These are phyloP conservation scores for Schrankia costaestrigalis DNA, from an alignment of 2,888 invertebrate species.

Conservation along the genomic window DNA sequence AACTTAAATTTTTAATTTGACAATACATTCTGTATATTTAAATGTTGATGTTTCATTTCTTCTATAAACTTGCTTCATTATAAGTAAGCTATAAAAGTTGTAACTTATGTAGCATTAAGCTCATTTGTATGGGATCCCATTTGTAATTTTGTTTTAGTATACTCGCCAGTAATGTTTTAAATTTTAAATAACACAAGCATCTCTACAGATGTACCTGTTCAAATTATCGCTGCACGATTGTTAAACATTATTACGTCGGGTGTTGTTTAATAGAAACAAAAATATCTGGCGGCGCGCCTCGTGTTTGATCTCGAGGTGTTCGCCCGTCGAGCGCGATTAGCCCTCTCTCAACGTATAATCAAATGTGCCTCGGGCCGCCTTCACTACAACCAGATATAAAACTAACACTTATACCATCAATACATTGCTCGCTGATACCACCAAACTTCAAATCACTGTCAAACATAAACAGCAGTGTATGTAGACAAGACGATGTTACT, in stretches of 20 bases:
- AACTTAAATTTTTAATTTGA: no score
- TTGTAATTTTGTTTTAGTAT: no score
- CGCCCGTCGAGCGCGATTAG: constrained; percentile 80
- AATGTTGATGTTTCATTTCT: no score
- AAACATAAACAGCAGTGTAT: constrained; percentile 28
- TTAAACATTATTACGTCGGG: constrained; percentile 82
- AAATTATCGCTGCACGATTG: constrained; percentile 81
- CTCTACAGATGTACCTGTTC: constrained; percentile 53
- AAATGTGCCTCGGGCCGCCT: constrained; percentile 73
- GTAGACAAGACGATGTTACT: constrained; percentile 2
- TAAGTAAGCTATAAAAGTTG: no score
- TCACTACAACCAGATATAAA: constrained; percentile 38
- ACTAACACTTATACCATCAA: constrained; percentile 7
- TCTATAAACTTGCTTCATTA: no score
- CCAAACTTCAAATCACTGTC: not conserved
- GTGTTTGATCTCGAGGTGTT: constrained; percentile 82
- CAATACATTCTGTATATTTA: no score
- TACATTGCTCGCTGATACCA: constrained; percentile 40
- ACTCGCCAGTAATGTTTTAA: no score
- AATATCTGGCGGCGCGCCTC: constrained; percentile 81
- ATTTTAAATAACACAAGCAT: constrained; percentile 5
- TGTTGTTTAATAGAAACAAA: constrained; percentile 82
- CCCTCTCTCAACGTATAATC: constrained; percentile 80
- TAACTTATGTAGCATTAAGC: no score
- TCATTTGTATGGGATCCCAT: no score